Base-by-base conservation (phyloP, 2,113 vertebrate genomes). In the Pseudopodoces humilis region DNA sequence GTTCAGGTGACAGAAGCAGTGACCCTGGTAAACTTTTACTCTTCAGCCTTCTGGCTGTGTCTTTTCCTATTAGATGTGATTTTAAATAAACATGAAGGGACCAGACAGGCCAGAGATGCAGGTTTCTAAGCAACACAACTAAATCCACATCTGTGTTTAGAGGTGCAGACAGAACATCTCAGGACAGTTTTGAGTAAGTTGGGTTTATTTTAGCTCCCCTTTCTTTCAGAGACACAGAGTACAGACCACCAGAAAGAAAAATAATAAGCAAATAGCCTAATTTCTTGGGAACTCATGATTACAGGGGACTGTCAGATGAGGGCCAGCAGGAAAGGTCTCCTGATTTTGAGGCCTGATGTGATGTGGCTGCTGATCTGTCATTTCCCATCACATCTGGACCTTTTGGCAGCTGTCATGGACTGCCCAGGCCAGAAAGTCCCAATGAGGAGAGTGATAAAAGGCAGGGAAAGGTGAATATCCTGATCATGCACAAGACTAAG, bases 41-140 rank as follows among this genome's bases (percentile, higher is more conserved):
- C 72, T 81, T 25, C 37, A 90, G 77, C 93, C 78, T 95, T 80
- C 90, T 91, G 94, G 83, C 83, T 68, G 21, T 93, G 88, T 95
- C 94, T 84, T 89, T 85, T 90, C 74, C 76, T 86, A 75, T 95
- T 89, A 78, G 88, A 91, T 91, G 88, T 95, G 83, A 94, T 94
- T 97, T 97, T 95, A 96, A 96, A 95, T 96, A 96, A 95, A 96
- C 75, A 83, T 94, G 92, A 95, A 95, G 68, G 81, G 78, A 95
- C 62, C 80, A 86, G 95, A 71, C 83, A 83, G 83, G 52, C 71
- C 90, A 91, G 67, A 77, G 88, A 88, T 68, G 78, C 50, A 71
- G 58, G 88, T 94, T 94, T 90, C 94, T 67, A 92, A 91, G 95
- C 95, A 96, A 95, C 92, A 70, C 60, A 92, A 58, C 76, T 63